These are phyloP conservation scores for Alces alces DNA, from an alignment of 2,113 vertebrate genomes.

Conservation along the genomic window DNA sequence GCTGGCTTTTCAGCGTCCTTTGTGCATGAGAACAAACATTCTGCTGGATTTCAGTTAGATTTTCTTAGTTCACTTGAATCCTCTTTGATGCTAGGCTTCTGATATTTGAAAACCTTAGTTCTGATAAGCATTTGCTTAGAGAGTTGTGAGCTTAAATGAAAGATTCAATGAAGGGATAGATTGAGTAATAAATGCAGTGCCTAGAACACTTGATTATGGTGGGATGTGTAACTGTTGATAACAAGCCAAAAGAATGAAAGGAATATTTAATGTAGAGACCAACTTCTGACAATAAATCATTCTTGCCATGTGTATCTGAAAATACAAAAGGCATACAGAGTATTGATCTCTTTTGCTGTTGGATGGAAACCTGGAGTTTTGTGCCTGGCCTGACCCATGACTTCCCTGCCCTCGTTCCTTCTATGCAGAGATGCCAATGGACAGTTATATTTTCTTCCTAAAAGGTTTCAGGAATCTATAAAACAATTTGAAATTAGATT, in stretches of 20 bases:
- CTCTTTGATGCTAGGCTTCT: neutral
- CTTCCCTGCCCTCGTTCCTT: neutral
- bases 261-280: neutral
- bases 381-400: neutral
- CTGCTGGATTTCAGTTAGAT: slow-evolving; percentile 27
- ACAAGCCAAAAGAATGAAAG: neutral
- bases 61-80: slow-evolving; percentile 32
- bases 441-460: neutral
- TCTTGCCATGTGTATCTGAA: neutral
- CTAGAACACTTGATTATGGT: neutral
- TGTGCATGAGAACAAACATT: neutral
- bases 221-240: neutral
- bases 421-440: neutral
- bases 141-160: neutral
- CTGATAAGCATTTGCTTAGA: slow-evolving; percentile 24
- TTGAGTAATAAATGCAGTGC: neutral
- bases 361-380: neutral
- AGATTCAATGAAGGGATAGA: neutral
- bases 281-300: neutral
- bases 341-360: neutral
- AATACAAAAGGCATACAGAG: neutral
- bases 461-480: neutral
- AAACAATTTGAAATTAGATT: slow-evolving; percentile 7
- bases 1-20: neutral
- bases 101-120: slow-evolving; percentile 35